Evolutionary conservation across 2,797 vertebrate genomes (phyloP), one percentile per base, ranked within the genome.

Genomic region (Poeciliopsis gracilis): DNA sequence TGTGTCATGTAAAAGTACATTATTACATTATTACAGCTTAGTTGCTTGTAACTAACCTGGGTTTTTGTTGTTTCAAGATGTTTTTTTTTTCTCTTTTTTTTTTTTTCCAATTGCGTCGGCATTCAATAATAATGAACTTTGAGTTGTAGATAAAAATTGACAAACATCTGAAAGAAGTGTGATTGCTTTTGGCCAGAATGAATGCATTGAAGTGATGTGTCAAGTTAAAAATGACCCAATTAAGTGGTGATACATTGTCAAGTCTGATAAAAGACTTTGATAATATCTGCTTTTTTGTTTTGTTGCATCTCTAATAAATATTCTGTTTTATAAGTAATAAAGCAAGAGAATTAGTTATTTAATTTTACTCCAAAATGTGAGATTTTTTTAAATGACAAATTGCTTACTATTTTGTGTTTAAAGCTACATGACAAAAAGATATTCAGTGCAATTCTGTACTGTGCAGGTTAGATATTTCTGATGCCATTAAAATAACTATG

Each of bases 381-480:
- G 18, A 20, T 53, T 46, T 75, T 12, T 43, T 43, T 15, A 16
- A 33, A 46, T 9, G 43, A 38, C 2, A 43, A n/a, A 36, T 47
- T 76, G 20, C 36, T 70, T 25, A 16, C 55, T 20, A 10, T 72
- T 63, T 69, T 43, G 33, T 63, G 67, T 51, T 53, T 13, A 41
- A 53, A 38, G n/a, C 46, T 49, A 41, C n/a, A 66, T 76, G 47
- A 63, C 3, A 46, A 46, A 10, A 61, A 33, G 1, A 33, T 4
- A 61, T 61, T 9, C 59, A 33, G 7, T 33, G 33, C 8, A 2
- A 15, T 59, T 59, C 28, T 59, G 57, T 30, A 28, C 1, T 15
- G 28, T 59, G n/a, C 25, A 59, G 30, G 74, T 53, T 46, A 15
- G 4, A 23, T 75, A 76, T 83, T 38, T 10, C 30, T 63, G 28